Conservation (phyloP, 2,113 vertebrate species). For the Australoheros scitulus region DNA sequence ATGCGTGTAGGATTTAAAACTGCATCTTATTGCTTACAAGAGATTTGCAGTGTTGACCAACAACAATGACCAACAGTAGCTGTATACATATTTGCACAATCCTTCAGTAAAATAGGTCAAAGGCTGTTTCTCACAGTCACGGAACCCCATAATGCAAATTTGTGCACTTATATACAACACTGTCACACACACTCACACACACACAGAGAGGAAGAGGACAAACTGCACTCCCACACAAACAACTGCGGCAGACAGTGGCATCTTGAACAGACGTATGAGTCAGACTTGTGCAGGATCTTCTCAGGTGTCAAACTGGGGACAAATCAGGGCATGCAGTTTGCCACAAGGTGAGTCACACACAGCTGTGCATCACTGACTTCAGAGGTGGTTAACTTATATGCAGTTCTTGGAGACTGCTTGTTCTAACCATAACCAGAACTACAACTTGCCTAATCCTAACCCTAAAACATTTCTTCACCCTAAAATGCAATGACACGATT, state of each 20-base stretch:
- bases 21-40: not conserved
- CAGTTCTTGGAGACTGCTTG: not conserved
- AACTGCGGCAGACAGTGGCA: conserved; percentile 30
- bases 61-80: not conserved
- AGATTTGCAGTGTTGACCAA: not conserved
- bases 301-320: conserved; percentile 72
- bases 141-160: conserved; percentile 14
- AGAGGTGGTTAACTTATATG: not conserved
- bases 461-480: not conserved
- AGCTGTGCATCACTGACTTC: not conserved
- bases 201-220: conserved; percentile 9
- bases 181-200: conserved; percentile 6
- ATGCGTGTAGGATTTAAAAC: not conserved
- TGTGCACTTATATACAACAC: not conserved
- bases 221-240: conserved; percentile 27
- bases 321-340: conserved; percentile 63
- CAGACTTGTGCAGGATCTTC: conserved; percentile 60
- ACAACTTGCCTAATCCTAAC: not conserved
- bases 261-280: conserved; percentile 60
- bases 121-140: conserved; percentile 47
- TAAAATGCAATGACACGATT: not conserved
- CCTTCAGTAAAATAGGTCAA: conserved; percentile 25
- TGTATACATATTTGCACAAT: not conserved
- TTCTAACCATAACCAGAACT: not conserved
- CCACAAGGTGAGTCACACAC: conserved; percentile 52